phyloP scores from a whole-genome alignment of 2,113 vertebrate genomes.

The Pelodiscus sinensis region DNA sequence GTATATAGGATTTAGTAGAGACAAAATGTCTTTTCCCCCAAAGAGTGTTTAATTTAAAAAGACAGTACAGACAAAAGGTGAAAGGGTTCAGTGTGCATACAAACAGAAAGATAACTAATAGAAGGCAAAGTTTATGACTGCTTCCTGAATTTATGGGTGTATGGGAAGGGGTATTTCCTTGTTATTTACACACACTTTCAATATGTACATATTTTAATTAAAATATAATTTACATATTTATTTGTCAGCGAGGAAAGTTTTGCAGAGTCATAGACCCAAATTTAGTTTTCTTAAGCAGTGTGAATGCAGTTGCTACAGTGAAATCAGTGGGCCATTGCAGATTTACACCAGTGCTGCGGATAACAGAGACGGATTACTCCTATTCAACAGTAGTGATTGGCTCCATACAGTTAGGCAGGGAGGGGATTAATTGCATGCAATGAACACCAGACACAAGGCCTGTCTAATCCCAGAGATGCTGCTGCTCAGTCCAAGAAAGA shows the following conservation, averaged over 20 bases:
- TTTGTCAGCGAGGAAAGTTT: background rate
- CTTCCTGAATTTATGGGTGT: background rate
- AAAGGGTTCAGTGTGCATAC: background rate
- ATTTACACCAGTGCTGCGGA: background rate
- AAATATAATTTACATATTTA: background rate
- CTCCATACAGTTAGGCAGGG: fast-evolving
- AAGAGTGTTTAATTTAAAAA: background rate
- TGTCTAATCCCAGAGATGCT: background rate
- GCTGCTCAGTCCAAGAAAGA: background rate
- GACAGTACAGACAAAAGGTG: background rate
- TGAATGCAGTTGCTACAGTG: background rate
- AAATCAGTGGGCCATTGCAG: background rate
- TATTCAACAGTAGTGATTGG: fast-evolving
- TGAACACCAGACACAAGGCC: background rate
- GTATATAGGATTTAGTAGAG: too few relatives aligned
- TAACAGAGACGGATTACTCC: fast-evolving
- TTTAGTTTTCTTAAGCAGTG: background rate
- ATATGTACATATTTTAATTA: background rate
- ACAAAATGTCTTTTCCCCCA: constrained; percentile 36
- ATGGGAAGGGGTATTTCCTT: background rate
- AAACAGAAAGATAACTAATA: background rate
- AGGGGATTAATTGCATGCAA: background rate
- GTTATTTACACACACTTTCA: background rate
- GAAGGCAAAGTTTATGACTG: fast-evolving
- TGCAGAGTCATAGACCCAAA: background rate